Evolutionary conservation across 2,888 invertebrate genomes (phyloP).

Genomic region (Clistopyga incitator): DNA sequence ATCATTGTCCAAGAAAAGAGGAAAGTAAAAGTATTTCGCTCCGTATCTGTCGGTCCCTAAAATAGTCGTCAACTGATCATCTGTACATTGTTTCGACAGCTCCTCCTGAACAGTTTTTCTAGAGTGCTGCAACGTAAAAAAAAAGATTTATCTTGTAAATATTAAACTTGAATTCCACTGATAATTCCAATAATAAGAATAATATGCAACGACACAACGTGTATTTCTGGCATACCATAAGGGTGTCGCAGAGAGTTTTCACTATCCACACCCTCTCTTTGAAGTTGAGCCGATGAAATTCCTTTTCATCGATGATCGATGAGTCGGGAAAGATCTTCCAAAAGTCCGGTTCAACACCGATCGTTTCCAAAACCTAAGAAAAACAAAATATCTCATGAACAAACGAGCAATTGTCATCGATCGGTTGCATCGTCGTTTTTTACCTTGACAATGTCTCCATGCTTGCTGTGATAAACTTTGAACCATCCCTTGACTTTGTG

Average conservation of each 20-base stretch:
- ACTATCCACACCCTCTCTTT: conserved; percentile 86
- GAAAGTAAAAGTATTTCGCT: conserved; percentile 85
- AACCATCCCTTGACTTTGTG: conserved; percentile 85
- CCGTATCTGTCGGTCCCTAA: conserved; percentile 85
- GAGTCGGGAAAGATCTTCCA: conserved; percentile 85
- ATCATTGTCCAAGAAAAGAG: conserved; percentile 85
- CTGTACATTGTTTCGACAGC: conserved; percentile 83
- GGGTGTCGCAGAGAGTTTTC: conserved; percentile 86
- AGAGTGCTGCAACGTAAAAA: conserved; percentile 82
- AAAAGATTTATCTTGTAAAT: background rate
- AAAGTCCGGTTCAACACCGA: conserved; percentile 86
- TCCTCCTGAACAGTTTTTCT: conserved; percentile 86
- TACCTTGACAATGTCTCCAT: conserved; percentile 81
- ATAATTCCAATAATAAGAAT: too few species aligned
- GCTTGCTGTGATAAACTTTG: conserved; percentile 83
- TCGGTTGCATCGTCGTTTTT: conserved; percentile 37
- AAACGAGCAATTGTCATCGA: background rate
- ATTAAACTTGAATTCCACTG: too few species aligned
- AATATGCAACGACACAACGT: too few species aligned
- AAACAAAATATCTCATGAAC: background rate
- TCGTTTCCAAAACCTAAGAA: conserved; percentile 84
- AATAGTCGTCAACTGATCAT: conserved; percentile 84
- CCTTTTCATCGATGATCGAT: conserved; percentile 84
- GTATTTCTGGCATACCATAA: conserved; percentile 74
- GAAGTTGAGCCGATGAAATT: conserved; percentile 85